Conservation (phyloP, 53 echinoderm and acorn worm genomes). For the Stichopus horrens region DNA sequence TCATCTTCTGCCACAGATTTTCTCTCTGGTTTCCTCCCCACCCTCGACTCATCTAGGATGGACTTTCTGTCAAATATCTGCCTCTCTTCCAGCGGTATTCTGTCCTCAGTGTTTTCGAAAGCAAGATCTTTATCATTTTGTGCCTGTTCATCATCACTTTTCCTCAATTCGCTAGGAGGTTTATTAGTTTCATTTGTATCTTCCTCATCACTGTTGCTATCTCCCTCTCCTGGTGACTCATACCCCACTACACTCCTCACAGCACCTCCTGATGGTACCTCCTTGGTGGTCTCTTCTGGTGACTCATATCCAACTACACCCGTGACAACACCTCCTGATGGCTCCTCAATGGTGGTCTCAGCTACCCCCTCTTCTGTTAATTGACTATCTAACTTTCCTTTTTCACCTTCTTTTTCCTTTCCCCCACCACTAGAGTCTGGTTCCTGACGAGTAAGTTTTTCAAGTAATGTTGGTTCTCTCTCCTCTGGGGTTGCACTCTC, state of each 20-base stretch:
- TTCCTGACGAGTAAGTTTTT: conserved; percentile 38
- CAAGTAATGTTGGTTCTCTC: conserved; percentile 38
- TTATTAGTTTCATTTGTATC: conserved; percentile 10
- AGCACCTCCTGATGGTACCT: conserved; percentile 54
- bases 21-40: not conserved
- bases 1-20: conserved; percentile 41
- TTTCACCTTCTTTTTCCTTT: not conserved
- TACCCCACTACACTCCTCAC: conserved; percentile 44
- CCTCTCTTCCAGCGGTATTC: not conserved
- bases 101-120: not conserved
- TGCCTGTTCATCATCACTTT: not conserved
- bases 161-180: not conserved
- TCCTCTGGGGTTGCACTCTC: conserved; percentile 8
- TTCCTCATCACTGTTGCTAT: conserved; percentile 48
- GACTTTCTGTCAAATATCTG: not conserved
- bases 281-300: conserved; percentile 37
- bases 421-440: conserved; percentile 19
- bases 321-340: conserved; percentile 56
- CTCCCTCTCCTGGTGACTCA: conserved; percentile 26
- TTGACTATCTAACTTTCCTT: conserved; percentile 31
- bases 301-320: conserved; percentile 39
- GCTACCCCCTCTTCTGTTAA: conserved; percentile 20
- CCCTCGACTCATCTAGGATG: not conserved
- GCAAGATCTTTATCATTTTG: not conserved
- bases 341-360: conserved; percentile 20